These are phyloP conservation scores for Lagopus leucura DNA, from an alignment of 2,113 vertebrate species.

Conservation along the genomic window DNA sequence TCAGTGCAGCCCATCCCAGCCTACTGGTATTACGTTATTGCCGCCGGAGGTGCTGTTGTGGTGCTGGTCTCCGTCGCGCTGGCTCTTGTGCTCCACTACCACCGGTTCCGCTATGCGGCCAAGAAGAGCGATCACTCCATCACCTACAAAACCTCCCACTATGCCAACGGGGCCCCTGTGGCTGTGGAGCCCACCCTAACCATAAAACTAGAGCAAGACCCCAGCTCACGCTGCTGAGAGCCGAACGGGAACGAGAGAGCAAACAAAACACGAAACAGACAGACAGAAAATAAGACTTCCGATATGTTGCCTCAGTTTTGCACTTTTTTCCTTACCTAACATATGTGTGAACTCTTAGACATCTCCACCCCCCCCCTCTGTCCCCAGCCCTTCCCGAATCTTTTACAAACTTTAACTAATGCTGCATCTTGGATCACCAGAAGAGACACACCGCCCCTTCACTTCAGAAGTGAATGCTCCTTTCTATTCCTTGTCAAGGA, in stretches of 20 bases:
- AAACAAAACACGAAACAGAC: conserved; percentile 69
- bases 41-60: conserved; percentile 92
- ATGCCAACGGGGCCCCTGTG: conserved; percentile 84
- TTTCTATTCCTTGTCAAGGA: conserved; percentile 68
- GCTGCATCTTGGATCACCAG: conserved; percentile 83
- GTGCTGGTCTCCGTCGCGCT: conserved; percentile 91
- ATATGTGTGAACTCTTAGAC: conserved; percentile 79
- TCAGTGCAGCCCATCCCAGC: conserved; percentile 92
- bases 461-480: conserved; percentile 72
- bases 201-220: conserved; percentile 94
- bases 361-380: conserved; percentile 41
- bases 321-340: conserved; percentile 84
- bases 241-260: conserved; percentile 73
- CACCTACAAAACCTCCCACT: conserved; percentile 97
- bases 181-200: conserved; percentile 92
- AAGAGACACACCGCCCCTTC: conserved; percentile 72
- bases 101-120: conserved; percentile 94
- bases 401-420: conserved; percentile 77
- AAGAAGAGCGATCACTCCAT: conserved; percentile 98
- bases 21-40: conserved; percentile 99
- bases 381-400: neutral
- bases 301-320: conserved; percentile 85
- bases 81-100: conserved; percentile 94
- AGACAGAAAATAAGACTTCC: conserved; percentile 81
- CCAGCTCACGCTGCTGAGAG: conserved; percentile 87